phyloP scores from a whole-genome alignment of 2,113 vertebrate genomes.

The Heteronetta atricapilla region DNA sequence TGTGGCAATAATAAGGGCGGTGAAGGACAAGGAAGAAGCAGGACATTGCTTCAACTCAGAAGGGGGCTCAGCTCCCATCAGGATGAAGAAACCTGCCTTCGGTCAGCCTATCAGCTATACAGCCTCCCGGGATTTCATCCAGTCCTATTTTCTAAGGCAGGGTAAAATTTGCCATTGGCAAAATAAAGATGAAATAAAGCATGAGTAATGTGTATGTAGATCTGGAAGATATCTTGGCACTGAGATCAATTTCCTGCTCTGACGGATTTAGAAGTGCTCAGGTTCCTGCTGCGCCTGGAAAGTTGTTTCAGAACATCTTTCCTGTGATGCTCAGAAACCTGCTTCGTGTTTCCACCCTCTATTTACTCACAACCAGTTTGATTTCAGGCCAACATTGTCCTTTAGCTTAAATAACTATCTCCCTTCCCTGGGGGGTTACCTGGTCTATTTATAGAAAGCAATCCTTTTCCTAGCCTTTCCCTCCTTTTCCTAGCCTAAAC shows the following conservation, averaged over 20 bases:
- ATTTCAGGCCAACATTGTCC: slow-evolving; percentile 62
- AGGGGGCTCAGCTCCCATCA: background rate
- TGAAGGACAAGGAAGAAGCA: background rate
- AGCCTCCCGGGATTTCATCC: background rate
- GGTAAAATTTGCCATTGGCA: background rate
- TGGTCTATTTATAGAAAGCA: slow-evolving; percentile 35
- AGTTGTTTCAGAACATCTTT: slow-evolving; percentile 67
- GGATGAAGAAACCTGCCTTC: rapidly evolving
- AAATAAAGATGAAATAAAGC: background rate
- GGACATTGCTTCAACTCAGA: background rate
- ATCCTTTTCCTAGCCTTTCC: slow-evolving; percentile 30
- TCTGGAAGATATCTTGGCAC: slow-evolving; percentile 32
- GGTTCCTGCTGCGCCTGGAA: slow-evolving; percentile 56
- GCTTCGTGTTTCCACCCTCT: slow-evolving; percentile 27
- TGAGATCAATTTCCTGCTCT: slow-evolving; percentile 27
- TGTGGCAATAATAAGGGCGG: background rate
- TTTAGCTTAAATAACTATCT: slow-evolving; percentile 50
- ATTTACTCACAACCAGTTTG: slow-evolving; percentile 64
- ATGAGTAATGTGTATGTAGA: slow-evolving; percentile 45
- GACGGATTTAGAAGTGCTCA: slow-evolving; percentile 40
- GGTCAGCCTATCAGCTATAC: background rate
- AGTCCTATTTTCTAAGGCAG: background rate
- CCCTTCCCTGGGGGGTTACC: slow-evolving; percentile 24
- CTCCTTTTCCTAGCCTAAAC: slow-evolving; percentile 40
- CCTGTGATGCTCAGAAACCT: slow-evolving; percentile 65